Base-by-base conservation (phyloP, 2,888 invertebrate species). In the Himalopsyche kuldschensis region DNA sequence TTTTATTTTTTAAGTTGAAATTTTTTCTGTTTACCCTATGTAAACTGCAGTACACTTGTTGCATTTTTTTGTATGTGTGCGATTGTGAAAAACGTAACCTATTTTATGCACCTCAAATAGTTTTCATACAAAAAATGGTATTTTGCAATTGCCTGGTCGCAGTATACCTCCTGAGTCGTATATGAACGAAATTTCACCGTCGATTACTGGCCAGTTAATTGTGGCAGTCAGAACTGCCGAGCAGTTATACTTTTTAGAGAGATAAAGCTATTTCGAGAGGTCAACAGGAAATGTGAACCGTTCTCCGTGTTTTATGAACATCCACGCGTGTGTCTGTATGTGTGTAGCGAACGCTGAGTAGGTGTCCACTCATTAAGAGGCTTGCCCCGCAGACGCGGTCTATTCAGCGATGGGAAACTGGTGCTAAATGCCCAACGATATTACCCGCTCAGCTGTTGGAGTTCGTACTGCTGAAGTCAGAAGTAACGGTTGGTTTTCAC, bases 251-350 rank as follows among this genome's bases (percentile, higher is more conserved):
- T 82, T 82, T 84, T 80, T 81, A 85, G 80, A 63, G 41, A 85
- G 78, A 82, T 80, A 76, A 81, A 83, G 69, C 69, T 48, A 69
- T 69, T 77, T 27, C 27, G 77, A 30, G 80, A 80, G 85, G 85
- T 85, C 85, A 82, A 83, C 83, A 81, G 85, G 85, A 85, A 83
- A 75, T 41, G 83, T 81, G 83, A 85, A 83, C 85, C 82, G 81
- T 75, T 83, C 80, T 27, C 31, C 80, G 80, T 69, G 69, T 69
- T 69, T 69, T 69, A 69, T 69, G 69, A 69, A 69, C 69, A 27
- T 15, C 69, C 69, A 27, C 27, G 69, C 69, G 15, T 69, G 69
- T 69, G 30, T 69, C 41, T 69, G 11, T 63, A 11, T 69, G 69
- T 27, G 11, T 69, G 24, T 30, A 27, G 15, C 11, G 27, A 8